A percentile compares a stretch with the other conserved stretches of the same genome.
Conservation (phyloP, 2,113 vertebrate genomes). For the Brachyhypopomus gauderio region DNA sequence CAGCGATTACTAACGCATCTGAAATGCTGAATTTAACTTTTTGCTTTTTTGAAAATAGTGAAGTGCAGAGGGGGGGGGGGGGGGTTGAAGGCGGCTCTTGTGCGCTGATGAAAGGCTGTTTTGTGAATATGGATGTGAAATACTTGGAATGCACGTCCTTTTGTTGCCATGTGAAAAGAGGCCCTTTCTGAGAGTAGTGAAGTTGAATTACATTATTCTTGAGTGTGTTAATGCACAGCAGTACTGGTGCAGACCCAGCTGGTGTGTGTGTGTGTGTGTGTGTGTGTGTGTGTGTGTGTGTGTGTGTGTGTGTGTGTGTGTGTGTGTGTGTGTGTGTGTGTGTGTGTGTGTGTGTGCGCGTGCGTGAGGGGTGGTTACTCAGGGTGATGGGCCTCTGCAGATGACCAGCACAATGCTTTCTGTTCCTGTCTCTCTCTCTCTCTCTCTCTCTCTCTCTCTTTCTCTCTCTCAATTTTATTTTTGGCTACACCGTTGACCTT, state of each 20-base stretch:
- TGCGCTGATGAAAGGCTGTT: conserved; percentile 42
- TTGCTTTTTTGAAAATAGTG: neutral
- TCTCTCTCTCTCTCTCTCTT: neutral
- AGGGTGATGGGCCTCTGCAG: conserved; percentile 39
- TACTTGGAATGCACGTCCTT: conserved; percentile 52
- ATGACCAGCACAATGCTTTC: conserved; percentile 41
- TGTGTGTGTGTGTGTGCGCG: neutral
- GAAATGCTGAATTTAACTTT: conserved; percentile 36
- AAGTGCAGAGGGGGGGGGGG: conserved; percentile 10
- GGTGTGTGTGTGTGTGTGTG: conserved; percentile 25
- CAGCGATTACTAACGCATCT: conserved; percentile 25
- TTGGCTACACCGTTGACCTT: conserved; percentile 55
- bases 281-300: neutral
- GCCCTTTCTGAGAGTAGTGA: conserved; percentile 46
- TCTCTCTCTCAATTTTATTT: conserved; percentile 62
- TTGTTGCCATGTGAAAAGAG: conserved; percentile 53
- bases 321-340: neutral
- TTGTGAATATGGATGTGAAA: conserved; percentile 47
- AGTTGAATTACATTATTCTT: conserved; percentile 58
- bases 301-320: conserved; percentile 13
- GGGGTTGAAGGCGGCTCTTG: conserved; percentile 34
- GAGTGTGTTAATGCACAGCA: conserved; percentile 57
- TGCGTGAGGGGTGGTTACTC: neutral
- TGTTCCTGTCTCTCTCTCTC: conserved; percentile 52
- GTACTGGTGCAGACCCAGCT: conserved; percentile 51